phyloP scores from a whole-genome alignment of 23 tunicate genomes.

The Aplidium turbinatum region DNA sequence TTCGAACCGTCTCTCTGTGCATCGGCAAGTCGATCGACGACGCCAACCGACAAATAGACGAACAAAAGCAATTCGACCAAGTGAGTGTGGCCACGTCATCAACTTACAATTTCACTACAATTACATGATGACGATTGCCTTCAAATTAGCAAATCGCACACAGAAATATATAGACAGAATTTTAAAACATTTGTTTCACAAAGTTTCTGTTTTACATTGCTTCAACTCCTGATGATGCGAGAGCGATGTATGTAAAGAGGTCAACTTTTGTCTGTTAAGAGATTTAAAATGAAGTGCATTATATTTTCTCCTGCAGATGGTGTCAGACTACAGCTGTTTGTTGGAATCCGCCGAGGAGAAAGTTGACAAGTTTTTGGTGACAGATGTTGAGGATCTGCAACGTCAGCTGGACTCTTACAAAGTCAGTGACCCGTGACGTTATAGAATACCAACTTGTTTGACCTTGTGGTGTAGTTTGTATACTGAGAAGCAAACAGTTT shows the following conservation, averaged over 20 bases:
- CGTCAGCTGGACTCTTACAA: background rate
- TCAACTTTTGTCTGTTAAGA: no score
- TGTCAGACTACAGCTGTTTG: conserved; percentile 35
- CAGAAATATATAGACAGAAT: background rate
- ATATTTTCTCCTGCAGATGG: conserved; percentile 9
- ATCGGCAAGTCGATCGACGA: background rate
- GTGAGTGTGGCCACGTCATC: conserved; percentile 10
- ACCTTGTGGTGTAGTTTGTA: no score
- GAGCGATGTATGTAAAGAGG: no score
- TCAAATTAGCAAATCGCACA: background rate
- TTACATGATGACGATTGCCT: no score
- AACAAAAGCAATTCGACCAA: conserved; percentile 7
- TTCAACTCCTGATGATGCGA: no score
- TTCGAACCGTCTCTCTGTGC: background rate
- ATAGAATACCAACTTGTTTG: no score
- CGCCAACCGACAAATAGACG: background rate
- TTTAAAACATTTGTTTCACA: no score
- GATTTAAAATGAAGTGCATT: background rate
- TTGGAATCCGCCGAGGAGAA: conserved; percentile 28
- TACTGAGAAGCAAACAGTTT: no score
- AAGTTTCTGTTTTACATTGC: no score
- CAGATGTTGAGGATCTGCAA: conserved; percentile 23
- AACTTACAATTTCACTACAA: no score
- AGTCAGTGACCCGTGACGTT: no score
- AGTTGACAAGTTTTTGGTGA: background rate